Base-by-base conservation (phyloP, 1,140 invertebrate species). In the Leptopilina boulardi region DNA sequence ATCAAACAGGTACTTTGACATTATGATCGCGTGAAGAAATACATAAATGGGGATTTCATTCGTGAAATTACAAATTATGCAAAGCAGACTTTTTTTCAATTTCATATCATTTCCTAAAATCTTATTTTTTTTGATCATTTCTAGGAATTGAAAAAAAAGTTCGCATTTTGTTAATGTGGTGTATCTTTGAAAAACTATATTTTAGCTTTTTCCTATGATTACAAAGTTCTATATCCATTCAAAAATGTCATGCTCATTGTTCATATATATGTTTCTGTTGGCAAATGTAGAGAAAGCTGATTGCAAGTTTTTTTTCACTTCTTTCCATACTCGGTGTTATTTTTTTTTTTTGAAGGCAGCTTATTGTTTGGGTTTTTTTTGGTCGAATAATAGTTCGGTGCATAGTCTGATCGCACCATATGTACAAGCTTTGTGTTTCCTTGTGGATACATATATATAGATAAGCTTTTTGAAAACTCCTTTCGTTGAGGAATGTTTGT, bases 361-460 rank as follows among this genome's bases (percentile, higher is more conserved):
- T 51, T 51, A 18, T 51, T 51, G 47, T 51, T n/a, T n/a, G n/a
- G n/a, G n/a, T n/a, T n/a, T n/a, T 51, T 51, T 51, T n/a, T 51
- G 18, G 47, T 15, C 5, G 15, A 51, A 51, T 51, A 51, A 51
- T 51, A n/a, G 47, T 5, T 51, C n/a, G 47, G 15, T n/a, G 47
- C 8, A 18, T 18, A n/a, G 18, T 51, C 47, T 51, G 47, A 51
- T 51, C 47, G 47, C 47, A 51, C 47, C 15, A 51, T 15, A 51
- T n/a, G 18, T 18, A 51, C n/a, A 51, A 18, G 47, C 5, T 38
- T 18, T 51, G 47, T 51, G 47, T 51, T 51, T 18, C n/a, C 15
- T 51, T 8, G 47, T 8, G 13, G 47, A 51, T 47, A 47, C 44
- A 15, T 47, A 47, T 13, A 47, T 18, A 51, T 38, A 38, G 34